Conservation (phyloP, 2,797 vertebrate genomes). For the Hydrophis major region DNA sequence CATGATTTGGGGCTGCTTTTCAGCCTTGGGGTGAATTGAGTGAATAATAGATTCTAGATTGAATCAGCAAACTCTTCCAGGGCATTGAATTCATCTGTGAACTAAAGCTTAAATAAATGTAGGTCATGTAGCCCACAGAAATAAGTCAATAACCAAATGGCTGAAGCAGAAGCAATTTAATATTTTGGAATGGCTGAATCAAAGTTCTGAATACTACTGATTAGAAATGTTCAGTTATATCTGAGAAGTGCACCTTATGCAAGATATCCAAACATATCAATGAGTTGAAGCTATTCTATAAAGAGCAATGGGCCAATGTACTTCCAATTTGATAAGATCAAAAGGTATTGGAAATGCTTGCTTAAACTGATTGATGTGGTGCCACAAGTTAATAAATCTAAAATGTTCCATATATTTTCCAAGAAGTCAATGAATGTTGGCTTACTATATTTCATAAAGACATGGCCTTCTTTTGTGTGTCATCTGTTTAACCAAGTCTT, state of each 20-base stretch:
- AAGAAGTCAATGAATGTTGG: background rate
- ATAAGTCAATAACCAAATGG: background rate
- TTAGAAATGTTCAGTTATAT: background rate
- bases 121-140: background rate
- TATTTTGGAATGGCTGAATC: background rate
- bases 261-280: background rate
- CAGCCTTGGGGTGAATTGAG: background rate
- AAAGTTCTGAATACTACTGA: background rate
- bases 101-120: background rate
- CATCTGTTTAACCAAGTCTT: background rate
- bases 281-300: background rate
- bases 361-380: background rate
- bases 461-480: background rate
- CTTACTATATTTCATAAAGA: background rate
- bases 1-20: background rate
- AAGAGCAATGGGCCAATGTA: background rate
- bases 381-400: background rate
- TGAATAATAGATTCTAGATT: background rate
- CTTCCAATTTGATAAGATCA: background rate
- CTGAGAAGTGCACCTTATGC: background rate
- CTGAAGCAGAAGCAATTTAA: background rate
- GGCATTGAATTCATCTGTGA: background rate
- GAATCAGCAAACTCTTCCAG: background rate
- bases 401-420: background rate
- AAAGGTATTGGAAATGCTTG: background rate